Evolutionary conservation across 1,140 invertebrate genomes (phyloP).

Genomic region (Carposina sasakii): DNA sequence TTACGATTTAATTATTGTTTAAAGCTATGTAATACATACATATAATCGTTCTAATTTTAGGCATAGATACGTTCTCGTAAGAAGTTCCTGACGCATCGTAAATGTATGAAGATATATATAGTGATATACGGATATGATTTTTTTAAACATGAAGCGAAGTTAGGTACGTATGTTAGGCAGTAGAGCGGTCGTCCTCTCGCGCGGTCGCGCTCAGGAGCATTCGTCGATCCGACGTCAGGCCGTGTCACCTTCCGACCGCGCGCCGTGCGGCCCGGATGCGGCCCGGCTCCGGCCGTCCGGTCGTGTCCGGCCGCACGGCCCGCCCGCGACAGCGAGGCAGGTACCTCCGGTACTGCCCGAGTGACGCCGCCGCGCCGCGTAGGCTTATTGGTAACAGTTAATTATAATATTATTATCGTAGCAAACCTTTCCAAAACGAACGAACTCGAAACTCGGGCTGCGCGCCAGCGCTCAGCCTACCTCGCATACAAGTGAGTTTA

Average conservation of each 20-base stretch:
- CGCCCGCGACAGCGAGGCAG: not conserved
- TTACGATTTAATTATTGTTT: conserved; percentile 74
- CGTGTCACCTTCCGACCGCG: conserved; percentile 18
- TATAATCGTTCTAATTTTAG: conserved; percentile 74
- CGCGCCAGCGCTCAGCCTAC: conserved; percentile 76
- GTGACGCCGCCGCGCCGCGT: conserved; percentile 69
- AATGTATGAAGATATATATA: conserved; percentile 72
- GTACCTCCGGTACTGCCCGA: conserved; percentile 38
- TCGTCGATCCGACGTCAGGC: no score
- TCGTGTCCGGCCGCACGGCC: not conserved
- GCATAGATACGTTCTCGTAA: conserved; percentile 74
- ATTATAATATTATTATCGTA: conserved; percentile 72
- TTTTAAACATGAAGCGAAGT: conserved; percentile 68
- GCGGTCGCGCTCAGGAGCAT: no score
- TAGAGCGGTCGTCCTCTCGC: conserved; percentile 66
- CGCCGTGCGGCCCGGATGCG: not conserved
- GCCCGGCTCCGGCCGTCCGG: conserved; percentile 1
- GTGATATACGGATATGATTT: conserved; percentile 71
- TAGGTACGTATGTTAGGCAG: conserved; percentile 68
- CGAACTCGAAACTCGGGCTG: conserved; percentile 79
- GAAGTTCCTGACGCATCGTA: conserved; percentile 73
- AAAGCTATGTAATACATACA: conserved; percentile 75
- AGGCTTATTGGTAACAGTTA: conserved; percentile 70
- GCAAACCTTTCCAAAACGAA: conserved; percentile 79
- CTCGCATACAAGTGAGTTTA: conserved; percentile 81